These are phyloP conservation scores for Platichthys stellatus DNA, from an alignment of 2,113 vertebrate species.

Conservation along the genomic window DNA sequence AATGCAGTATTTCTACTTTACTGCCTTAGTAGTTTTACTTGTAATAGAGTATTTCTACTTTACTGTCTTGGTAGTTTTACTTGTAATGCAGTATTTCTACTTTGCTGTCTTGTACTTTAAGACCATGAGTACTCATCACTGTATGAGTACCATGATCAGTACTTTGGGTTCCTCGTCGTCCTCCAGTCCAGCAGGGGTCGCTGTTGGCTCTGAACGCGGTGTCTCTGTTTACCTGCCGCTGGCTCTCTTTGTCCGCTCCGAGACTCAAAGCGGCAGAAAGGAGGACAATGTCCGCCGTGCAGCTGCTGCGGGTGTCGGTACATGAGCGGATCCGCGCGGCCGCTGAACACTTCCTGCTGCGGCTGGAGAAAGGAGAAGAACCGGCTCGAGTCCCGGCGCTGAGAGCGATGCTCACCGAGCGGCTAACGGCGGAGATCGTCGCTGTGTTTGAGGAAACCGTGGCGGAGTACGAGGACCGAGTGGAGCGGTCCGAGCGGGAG, in stretches of 20 bases:
- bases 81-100: too few species aligned
- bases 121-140: too few species aligned
- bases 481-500: slow-evolving; percentile 31
- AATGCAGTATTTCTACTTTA: too few species aligned
- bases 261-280: not conserved
- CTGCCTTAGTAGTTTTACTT: too few species aligned
- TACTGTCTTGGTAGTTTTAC: too few species aligned
- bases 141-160: not conserved
- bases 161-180: not conserved
- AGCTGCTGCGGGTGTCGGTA: slow-evolving; percentile 50
- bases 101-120: too few species aligned
- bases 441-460: slow-evolving; percentile 47
- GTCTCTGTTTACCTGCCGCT: slow-evolving; percentile 12
- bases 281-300: slow-evolving; percentile 32
- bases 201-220: slow-evolving; percentile 13
- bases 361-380: slow-evolving; percentile 31
- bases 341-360: slow-evolving; percentile 49
- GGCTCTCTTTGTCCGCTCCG: not conserved
- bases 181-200: slow-evolving; percentile 37
- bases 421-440: slow-evolving; percentile 56
- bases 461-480: slow-evolving; percentile 29
- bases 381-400: slow-evolving; percentile 7
- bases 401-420: slow-evolving; percentile 58
- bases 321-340: slow-evolving; percentile 41
- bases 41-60: too few species aligned